These are phyloP conservation scores for Atherinosoma microstoma DNA, from an alignment of 2,797 vertebrate species.

Conservation along the genomic window DNA sequence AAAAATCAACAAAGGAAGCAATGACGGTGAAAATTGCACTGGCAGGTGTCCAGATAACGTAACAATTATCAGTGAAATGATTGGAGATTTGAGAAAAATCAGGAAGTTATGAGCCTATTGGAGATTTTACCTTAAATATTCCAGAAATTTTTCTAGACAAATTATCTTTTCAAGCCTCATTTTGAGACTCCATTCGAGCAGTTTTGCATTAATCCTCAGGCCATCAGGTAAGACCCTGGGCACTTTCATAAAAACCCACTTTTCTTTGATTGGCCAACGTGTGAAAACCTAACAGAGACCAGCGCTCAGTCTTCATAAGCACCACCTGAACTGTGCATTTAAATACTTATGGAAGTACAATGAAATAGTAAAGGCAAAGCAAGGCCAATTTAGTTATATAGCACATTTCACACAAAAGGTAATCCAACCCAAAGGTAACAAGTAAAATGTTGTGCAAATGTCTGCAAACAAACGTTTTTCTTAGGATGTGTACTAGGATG, in stretches of 20 bases:
- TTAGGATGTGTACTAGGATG: too few species aligned
- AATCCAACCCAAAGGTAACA: too few species aligned
- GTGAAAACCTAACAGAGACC: background rate
- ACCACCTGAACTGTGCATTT: background rate
- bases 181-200: background rate
- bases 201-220: too few species aligned
- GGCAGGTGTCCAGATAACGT: background rate
- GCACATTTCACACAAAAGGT: too few species aligned
- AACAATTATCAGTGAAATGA: too few species aligned
- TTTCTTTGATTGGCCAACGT: background rate
- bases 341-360: too few species aligned
- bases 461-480: too few species aligned
- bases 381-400: too few species aligned
- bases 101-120: background rate
- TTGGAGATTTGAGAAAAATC: background rate
- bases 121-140: background rate
- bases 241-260: background rate
- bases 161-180: too few species aligned
- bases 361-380: too few species aligned
- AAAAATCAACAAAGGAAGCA: background rate
- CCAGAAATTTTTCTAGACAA: background rate
- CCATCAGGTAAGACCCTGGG: too few species aligned
- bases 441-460: too few species aligned
- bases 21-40: background rate
- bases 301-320: background rate